These are phyloP conservation scores for Hypothenemus hampei DNA, from an alignment of 1,140 invertebrate species.

Conservation along the genomic window DNA sequence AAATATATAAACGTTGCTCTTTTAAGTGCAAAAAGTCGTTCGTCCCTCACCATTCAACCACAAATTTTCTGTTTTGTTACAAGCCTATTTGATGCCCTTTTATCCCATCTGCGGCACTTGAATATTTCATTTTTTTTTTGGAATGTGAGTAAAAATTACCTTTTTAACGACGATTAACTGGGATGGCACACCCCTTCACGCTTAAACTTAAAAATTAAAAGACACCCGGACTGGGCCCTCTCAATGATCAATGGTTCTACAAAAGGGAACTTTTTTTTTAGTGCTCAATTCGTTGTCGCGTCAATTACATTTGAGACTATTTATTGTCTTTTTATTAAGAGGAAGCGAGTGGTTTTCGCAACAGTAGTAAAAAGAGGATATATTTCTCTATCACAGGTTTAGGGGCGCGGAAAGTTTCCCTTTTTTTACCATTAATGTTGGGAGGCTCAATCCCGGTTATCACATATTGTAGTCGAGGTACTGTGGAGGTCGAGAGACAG, in stretches of 20 bases:
- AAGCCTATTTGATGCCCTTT: constrained; percentile 45
- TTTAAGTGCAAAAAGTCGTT: constrained; percentile 2
- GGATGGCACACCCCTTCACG: constrained; percentile 22
- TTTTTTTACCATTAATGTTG: too few species aligned
- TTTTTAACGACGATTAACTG: constrained; percentile 8
- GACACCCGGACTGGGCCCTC: not conserved
- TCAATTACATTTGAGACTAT: too few species aligned
- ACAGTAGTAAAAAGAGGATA: too few species aligned
- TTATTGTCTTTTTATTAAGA: too few species aligned
- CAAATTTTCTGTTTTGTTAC: constrained; percentile 17
- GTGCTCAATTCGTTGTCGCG: not conserved
- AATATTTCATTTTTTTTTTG: too few species aligned
- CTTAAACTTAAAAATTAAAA: constrained; percentile 1
- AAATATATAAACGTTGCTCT: not conserved
- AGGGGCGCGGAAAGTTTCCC: too few species aligned
- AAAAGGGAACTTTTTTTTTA: not conserved
- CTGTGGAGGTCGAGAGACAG: too few species aligned
- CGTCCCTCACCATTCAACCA: not conserved
- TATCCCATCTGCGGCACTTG: constrained; percentile 46
- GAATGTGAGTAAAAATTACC: constrained; percentile 42
- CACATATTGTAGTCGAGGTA: too few species aligned
- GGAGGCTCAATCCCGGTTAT: too few species aligned
- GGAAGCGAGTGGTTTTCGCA: too few species aligned
- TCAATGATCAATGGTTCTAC: too few species aligned
- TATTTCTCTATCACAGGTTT: too few species aligned